Evolutionary conservation across 2,888 invertebrate species (phyloP).

Genomic region (Spodoptera exigua): DNA sequence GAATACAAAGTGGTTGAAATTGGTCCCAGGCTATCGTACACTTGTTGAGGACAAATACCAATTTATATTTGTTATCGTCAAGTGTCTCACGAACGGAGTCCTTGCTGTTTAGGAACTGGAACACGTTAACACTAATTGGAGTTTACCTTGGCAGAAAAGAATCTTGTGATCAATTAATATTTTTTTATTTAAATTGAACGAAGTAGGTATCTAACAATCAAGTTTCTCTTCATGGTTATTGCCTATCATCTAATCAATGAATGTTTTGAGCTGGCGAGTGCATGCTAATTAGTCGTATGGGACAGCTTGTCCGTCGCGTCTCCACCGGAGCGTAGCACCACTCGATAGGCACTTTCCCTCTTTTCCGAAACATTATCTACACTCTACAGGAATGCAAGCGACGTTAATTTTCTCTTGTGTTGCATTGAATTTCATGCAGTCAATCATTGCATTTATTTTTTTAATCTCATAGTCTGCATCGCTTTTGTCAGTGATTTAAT

Average conservation of each 20-base stretch:
- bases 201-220: constrained; percentile 23
- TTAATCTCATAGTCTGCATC: constrained; percentile 34
- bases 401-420: constrained; percentile 62
- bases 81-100: constrained; percentile 23
- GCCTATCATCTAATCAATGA: constrained; percentile 37
- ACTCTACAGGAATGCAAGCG: constrained; percentile 60
- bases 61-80: constrained; percentile 57
- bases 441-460: constrained; percentile 44
- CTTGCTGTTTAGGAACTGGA: constrained; percentile 31
- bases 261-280: constrained; percentile 40
- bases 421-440: constrained; percentile 53
- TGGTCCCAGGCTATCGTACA: constrained; percentile 63
- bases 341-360: constrained; percentile 76
- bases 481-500: constrained; percentile 45
- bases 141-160: constrained; percentile 17
- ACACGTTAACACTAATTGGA: constrained; percentile 39
- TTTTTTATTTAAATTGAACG: constrained; percentile 22
- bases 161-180: constrained; percentile 28
- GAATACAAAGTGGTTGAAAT: constrained; percentile 74
- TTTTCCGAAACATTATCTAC: constrained; percentile 72
- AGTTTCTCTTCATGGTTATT: constrained; percentile 56
- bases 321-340: constrained; percentile 66
- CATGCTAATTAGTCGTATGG: constrained; percentile 47
- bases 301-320: constrained; percentile 51
- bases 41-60: constrained; percentile 64